Conservation (phyloP, 2,113 vertebrate species). For the Aythya baeri region DNA sequence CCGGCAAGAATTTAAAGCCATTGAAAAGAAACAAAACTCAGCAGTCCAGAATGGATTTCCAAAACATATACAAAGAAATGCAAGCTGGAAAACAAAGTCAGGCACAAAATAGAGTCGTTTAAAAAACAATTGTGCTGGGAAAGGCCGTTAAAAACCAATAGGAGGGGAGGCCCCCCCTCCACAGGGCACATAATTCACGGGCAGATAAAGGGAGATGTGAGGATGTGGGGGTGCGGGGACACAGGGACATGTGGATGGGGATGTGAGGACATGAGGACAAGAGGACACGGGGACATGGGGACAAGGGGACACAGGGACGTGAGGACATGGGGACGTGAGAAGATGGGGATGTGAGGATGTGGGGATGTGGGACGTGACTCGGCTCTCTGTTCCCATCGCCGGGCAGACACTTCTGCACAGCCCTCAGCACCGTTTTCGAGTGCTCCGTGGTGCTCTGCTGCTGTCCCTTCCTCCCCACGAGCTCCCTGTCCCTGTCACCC, state of each 20-base stretch:
- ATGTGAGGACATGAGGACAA: background rate
- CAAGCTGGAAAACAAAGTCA: slow-evolving; percentile 57
- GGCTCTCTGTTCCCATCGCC: fast-evolving
- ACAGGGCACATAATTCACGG: slow-evolving; percentile 28
- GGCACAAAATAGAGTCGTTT: slow-evolving; percentile 67
- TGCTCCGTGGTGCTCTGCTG: background rate
- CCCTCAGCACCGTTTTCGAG: background rate
- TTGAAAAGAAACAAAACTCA: slow-evolving; percentile 76
- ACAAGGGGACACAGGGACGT: too few species aligned
- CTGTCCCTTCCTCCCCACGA: background rate
- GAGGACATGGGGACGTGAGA: background rate
- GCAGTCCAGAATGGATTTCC: slow-evolving; percentile 74
- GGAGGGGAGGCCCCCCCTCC: background rate
- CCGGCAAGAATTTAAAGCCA: slow-evolving; percentile 71
- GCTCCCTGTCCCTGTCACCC: fast-evolving
- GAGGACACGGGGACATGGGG: too few species aligned
- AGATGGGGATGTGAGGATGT: background rate
- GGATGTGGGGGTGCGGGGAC: background rate
- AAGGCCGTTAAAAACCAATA: slow-evolving; percentile 59
- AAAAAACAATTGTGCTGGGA: slow-evolving; percentile 65
- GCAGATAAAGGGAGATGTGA: slow-evolving; percentile 27
- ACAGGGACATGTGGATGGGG: too few species aligned
- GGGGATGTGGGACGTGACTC: background rate
- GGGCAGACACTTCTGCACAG: background rate
- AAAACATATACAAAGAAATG: slow-evolving; percentile 73